These are phyloP conservation scores for Eristalis arbustorum DNA, from an alignment of 2,888 invertebrate species.

Conservation along the genomic window DNA sequence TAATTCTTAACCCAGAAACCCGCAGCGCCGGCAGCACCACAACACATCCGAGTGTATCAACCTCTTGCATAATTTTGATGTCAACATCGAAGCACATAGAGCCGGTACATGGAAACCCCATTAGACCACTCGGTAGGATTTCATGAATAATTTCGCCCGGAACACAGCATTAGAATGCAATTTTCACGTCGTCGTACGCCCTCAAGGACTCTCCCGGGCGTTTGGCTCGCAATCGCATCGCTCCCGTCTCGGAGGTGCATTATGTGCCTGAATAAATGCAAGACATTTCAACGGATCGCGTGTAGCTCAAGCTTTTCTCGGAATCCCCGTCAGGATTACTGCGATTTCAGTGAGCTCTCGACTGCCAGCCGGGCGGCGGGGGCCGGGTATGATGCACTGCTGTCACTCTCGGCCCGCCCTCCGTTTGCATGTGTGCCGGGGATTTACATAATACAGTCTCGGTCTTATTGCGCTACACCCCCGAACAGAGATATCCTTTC, in stretches of 20 bases:
- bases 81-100: slow-evolving; percentile 44
- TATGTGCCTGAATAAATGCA: slow-evolving; percentile 33
- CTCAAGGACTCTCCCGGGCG: slow-evolving; percentile 23
- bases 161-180: slow-evolving; percentile 62
- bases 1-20: slow-evolving; percentile 12
- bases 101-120: slow-evolving; percentile 50
- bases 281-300: slow-evolving; percentile 44
- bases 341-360: background rate
- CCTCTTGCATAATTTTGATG: slow-evolving; percentile 36
- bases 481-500: background rate
- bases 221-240: background rate
- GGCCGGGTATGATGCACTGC: slow-evolving; percentile 17
- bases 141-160: slow-evolving; percentile 59
- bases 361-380: background rate
- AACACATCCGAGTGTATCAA: slow-evolving; percentile 4
- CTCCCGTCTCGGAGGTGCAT: slow-evolving; percentile 12
- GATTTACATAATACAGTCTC: slow-evolving; percentile 51
- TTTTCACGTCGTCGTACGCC: slow-evolving; percentile 55
- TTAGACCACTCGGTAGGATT: slow-evolving; percentile 16
- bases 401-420: no score
- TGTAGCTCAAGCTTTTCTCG: background rate
- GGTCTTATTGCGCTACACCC: slow-evolving; percentile 13
- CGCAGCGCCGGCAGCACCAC: background rate
- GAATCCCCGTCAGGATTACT: slow-evolving; percentile 24
- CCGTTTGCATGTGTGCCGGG: slow-evolving; percentile 9